Base-by-base conservation (phyloP, 2,888 invertebrate genomes). In the Malthinus seriepunctatus region DNA sequence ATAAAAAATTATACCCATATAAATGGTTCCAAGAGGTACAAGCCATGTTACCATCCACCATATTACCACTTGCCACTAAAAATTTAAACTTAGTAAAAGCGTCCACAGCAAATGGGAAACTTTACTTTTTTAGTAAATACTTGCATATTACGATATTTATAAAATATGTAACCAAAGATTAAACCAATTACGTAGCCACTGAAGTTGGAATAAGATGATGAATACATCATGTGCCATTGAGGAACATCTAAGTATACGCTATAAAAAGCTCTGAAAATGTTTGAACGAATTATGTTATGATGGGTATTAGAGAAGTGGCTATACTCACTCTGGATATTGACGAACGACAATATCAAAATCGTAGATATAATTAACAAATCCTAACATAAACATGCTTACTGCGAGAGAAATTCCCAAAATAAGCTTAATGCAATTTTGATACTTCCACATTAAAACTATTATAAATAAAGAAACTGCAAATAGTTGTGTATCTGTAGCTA, bases 401-500 rank as follows among this genome's bases (percentile, higher is more conserved):
- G 63, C 39, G n/a, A 75, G 49, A 31, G 55, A 46, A 8, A 10
- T 33, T 14, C 52, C 53, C 7, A 65, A 64, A 58, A 65, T 56
- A 23, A 35, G n/a, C 33, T 61, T 71, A 1, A 69, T 63, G 42
- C 63, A 54, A 51, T 62, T 48, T 48, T 66, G 64, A 47, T 49
- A 64, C 35, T 66, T 73, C 60, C 68, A 68, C 15, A 72, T 63
- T 5, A 73, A 9, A 39, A 63, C 67, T 32, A 76, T 51, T 5
- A 75, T 39, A 12, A 75, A 14, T 14, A 74, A 44, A 14, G 69
- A 68, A 10, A 72, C 9, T 34, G 70, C 47, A 63, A 75, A 77
- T 23, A 75, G 55, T 57, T 77, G 76, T 4, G 71, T 73, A 51
- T 77, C 77, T 2, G 72, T 60, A 15, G 74, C 73, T 32, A 76